phyloP scores from a whole-genome alignment of 2,113 vertebrate genomes.

The Hypanus sabinus region DNA sequence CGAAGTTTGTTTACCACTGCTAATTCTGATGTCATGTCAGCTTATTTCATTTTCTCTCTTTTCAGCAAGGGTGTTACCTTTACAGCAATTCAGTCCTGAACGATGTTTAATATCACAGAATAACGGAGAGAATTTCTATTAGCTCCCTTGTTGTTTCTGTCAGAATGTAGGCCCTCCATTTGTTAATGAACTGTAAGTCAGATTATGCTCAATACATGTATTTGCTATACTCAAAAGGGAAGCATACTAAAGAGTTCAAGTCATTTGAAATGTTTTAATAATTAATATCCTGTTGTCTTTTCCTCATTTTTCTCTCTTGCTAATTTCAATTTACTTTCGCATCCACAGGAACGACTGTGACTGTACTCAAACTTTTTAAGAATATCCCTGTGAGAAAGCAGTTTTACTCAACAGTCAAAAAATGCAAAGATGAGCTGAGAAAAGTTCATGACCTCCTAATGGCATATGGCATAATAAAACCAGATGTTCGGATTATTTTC shows the following conservation, averaged over 20 bases:
- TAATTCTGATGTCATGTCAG: too few relatives aligned
- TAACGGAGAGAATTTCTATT: not conserved
- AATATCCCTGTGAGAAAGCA: constrained; percentile 91
- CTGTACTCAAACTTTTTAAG: constrained; percentile 78
- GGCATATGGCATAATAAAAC: constrained; percentile 80
- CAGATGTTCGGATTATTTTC: constrained; percentile 78
- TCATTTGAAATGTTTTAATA: not conserved
- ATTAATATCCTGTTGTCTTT: constrained; percentile 35
- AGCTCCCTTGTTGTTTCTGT: too few relatives aligned
- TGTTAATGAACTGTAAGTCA: too few relatives aligned
- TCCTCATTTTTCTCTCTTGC: constrained; percentile 46
- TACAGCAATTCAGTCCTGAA: too few relatives aligned
- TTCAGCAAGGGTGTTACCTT: not conserved
- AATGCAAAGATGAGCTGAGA: constrained; percentile 88
- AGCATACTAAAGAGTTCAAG: not conserved
- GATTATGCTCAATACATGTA: too few relatives aligned
- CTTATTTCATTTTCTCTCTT: not conserved
- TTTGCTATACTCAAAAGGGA: not conserved
- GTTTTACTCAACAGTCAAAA: constrained; percentile 78
- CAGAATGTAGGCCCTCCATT: too few relatives aligned
- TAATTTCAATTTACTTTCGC: constrained; percentile 35
- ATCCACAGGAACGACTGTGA: constrained; percentile 78
- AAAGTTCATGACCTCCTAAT: constrained; percentile 78
- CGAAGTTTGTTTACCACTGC: too few relatives aligned
- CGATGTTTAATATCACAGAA: not conserved